Conservation (phyloP, 2,113 vertebrate genomes). For the Tragelaphus buxtoni region DNA sequence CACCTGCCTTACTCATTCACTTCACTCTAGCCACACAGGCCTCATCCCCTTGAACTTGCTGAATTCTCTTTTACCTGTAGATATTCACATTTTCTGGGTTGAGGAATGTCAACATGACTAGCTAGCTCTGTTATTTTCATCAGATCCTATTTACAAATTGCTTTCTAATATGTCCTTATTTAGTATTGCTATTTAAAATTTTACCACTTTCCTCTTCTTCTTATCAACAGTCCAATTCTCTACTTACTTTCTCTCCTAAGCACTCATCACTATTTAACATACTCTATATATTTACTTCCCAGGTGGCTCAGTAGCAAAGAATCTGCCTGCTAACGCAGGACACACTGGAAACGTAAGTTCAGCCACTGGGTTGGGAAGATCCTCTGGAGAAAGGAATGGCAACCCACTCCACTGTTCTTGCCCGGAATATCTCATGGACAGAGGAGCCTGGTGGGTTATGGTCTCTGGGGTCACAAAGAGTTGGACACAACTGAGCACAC, state of each 20-base stretch:
- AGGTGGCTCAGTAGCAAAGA: background rate
- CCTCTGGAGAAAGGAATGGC: background rate
- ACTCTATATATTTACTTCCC: background rate
- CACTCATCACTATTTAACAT: background rate
- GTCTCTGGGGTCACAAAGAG: background rate
- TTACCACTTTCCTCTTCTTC: background rate
- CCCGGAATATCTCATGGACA: background rate
- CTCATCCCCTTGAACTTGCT: background rate
- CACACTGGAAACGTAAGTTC: background rate
- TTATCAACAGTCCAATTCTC: background rate
- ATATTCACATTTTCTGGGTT: background rate
- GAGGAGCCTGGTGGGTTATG: background rate
- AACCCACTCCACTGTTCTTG: background rate
- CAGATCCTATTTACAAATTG: background rate
- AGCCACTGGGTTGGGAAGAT: background rate
- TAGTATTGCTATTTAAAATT: background rate
- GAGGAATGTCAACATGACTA: background rate
- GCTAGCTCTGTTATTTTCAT: background rate
- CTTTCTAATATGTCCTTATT: background rate
- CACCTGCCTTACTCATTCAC: background rate
- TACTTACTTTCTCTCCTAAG: background rate
- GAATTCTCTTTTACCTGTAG: background rate
- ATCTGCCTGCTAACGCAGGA: background rate
- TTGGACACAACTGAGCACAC: background rate
- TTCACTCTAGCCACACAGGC: background rate